Percentiles rank a stretch among this genome's conserved stretches.
Conservation (phyloP, 2,797 vertebrate genomes). For the Eulemur albifrons region DNA sequence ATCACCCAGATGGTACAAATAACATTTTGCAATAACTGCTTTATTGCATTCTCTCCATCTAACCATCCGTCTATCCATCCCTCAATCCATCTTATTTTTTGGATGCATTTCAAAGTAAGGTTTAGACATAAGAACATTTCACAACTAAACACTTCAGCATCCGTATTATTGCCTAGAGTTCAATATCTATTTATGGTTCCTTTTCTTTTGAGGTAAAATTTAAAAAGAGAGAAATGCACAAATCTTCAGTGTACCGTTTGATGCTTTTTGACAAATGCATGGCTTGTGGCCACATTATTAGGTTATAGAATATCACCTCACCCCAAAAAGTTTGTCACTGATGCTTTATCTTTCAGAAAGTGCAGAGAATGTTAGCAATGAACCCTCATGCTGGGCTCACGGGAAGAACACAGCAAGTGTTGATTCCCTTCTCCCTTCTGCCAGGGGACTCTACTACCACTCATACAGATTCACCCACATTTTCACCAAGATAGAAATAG, state of each 20-base stretch:
- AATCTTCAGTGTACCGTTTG: not conserved
- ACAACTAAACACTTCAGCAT: not conserved
- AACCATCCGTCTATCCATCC: not conserved
- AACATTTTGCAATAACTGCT: not conserved
- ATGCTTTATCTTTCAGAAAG: not conserved
- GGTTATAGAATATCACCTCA: not conserved
- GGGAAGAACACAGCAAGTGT: not conserved
- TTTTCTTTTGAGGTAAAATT: not conserved
- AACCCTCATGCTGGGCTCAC: not conserved
- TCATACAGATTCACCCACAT: not conserved
- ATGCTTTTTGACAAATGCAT: not conserved
- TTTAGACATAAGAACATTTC: not conserved
- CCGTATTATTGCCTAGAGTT: not conserved
- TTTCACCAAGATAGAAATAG: slow-evolving; percentile 18
- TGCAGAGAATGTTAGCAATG: not conserved
- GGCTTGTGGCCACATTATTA: no score
- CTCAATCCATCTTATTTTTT: not conserved
- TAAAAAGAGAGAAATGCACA: not conserved
- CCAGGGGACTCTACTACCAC: not conserved
- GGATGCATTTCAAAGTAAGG: not conserved
- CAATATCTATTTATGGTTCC: not conserved
- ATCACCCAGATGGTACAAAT: not conserved
- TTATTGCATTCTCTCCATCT: not conserved
- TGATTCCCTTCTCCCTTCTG: not conserved
- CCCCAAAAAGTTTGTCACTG: not conserved